These are phyloP conservation scores for Hypomecis atomaria DNA, from an alignment of 2,888 invertebrate species.

Conservation along the genomic window DNA sequence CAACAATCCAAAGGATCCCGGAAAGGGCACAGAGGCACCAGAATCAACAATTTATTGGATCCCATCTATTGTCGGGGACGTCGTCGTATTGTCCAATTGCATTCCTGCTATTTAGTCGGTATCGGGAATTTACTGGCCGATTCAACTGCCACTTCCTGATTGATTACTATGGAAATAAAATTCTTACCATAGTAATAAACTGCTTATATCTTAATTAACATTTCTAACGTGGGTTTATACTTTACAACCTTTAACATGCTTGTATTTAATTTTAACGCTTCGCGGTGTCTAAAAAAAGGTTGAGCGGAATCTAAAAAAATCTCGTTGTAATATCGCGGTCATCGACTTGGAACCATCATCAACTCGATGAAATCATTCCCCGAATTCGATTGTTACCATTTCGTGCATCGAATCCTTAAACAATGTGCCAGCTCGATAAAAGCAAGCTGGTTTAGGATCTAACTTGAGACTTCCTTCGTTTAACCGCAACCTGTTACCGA, in stretches of 20 bases:
- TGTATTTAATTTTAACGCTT: conserved; percentile 1
- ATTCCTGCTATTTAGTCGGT: conserved; percentile 60
- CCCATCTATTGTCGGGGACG: conserved; percentile 66
- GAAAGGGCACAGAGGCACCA: conserved; percentile 47
- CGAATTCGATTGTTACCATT: conserved; percentile 14
- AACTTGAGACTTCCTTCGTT: conserved; percentile 36
- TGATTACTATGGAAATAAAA: conserved; percentile 27
- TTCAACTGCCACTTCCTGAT: conserved; percentile 31
- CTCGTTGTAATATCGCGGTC: conserved; percentile 22
- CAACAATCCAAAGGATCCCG: conserved; percentile 49
- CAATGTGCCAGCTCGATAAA: conserved; percentile 7
- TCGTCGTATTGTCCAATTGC: conserved; percentile 70
- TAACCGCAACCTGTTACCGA: conserved; percentile 55
- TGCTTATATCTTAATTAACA: conserved; percentile 22
- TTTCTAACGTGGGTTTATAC: not conserved
- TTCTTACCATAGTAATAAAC: conserved; percentile 14
- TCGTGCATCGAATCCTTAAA: not conserved
- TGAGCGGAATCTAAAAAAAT: conserved; percentile 12
- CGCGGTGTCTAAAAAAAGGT: conserved; percentile 12
- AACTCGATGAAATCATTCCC: conserved; percentile 7
- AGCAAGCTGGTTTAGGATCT: conserved; percentile 5
- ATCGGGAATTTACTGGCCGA: conserved; percentile 58
- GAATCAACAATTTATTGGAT: conserved; percentile 70
- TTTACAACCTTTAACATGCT: conserved; percentile 2
- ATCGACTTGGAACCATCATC: conserved; percentile 12